Percentiles rank a stretch among this genome's conserved stretches.
These are phyloP conservation scores for Suillia variegata DNA, from an alignment of 2,888 invertebrate genomes.

Conservation along the genomic window DNA sequence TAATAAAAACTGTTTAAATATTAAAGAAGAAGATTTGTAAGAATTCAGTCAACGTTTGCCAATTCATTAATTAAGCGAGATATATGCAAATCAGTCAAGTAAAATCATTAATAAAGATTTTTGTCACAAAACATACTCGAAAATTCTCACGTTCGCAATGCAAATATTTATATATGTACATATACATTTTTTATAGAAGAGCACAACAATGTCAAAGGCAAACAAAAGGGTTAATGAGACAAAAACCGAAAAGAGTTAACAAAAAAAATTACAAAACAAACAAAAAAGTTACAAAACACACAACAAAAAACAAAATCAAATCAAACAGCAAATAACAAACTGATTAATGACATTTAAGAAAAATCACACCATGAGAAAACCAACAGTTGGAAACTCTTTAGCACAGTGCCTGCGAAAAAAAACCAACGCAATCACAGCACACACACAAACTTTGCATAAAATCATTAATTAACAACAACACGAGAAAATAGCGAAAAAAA, in stretches of 20 bases:
- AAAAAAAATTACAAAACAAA: conserved; percentile 21
- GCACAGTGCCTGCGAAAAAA: conserved; percentile 22
- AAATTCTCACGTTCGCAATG: conserved; percentile 34
- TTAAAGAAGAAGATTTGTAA: no score
- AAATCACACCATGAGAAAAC: conserved; percentile 12
- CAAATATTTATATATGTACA: conserved; percentile 34
- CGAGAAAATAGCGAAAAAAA: conserved; percentile 5
- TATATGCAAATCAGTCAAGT: conserved; percentile 22
- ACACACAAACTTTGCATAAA: conserved; percentile 40
- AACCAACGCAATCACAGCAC: conserved; percentile 12
- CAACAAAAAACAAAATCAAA: conserved; percentile 26
- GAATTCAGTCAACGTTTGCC: no score
- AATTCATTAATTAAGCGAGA: conserved; percentile 42
- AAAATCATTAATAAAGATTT: conserved; percentile 49
- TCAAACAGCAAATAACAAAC: conserved; percentile 35
- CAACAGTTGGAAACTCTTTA: conserved; percentile 16
- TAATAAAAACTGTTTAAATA: no score
- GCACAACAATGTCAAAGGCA: conserved; percentile 36
- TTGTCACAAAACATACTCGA: conserved; percentile 21
- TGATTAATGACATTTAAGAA: conserved; percentile 44
- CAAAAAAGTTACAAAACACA: conserved; percentile 33
- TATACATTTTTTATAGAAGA: no score
- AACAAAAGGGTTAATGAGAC: conserved; percentile 59
- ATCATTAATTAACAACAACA: conserved; percentile 51
- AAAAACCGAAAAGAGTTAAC: conserved; percentile 25